phyloP scores from a whole-genome alignment of 2,113 vertebrate genomes.

The Stomatorhinus ivindoensis region DNA sequence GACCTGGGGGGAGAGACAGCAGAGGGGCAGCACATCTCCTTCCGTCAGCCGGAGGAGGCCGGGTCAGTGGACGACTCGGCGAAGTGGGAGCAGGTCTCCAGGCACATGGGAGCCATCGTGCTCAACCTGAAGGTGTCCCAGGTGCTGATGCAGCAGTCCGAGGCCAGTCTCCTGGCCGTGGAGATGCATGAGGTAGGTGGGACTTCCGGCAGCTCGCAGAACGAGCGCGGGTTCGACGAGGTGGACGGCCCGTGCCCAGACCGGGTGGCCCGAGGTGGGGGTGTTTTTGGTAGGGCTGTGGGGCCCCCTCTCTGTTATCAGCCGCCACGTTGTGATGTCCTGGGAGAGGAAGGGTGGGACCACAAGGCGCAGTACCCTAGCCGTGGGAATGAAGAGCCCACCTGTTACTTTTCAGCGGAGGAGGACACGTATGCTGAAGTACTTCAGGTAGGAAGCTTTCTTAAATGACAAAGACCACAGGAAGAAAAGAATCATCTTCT shows the following conservation, averaged over 20 bases:
- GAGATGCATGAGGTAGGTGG: not conserved
- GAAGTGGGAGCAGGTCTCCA: not conserved
- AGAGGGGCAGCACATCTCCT: slow-evolving; percentile 11
- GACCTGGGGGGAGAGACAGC: not conserved
- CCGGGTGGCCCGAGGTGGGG: not conserved
- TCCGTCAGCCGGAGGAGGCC: not conserved
- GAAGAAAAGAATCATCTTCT: not conserved
- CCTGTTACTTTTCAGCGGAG: slow-evolving; percentile 34
- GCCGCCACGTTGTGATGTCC: not conserved
- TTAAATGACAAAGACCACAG: not conserved
- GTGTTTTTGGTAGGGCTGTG: slow-evolving; percentile 23
- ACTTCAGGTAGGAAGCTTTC: slow-evolving; percentile 26
- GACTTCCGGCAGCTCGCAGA: not conserved
- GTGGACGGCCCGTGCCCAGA: slow-evolving; percentile 3
- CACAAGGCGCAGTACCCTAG: not conserved
- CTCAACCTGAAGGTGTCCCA: slow-evolving; percentile 46
- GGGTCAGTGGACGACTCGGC: slow-evolving; percentile 10
- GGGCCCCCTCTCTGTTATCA: slow-evolving; percentile 36
- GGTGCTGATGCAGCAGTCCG: slow-evolving; percentile 40
- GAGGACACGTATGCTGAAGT: slow-evolving; percentile 24
- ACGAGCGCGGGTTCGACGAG: not conserved
- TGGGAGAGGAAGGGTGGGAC: not conserved
- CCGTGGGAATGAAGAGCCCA: slow-evolving; percentile 17
- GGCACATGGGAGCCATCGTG: slow-evolving; percentile 32
- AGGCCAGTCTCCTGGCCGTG: slow-evolving; percentile 27